A percentile compares a stretch with the other conserved stretches of the same genome.
Conservation (phyloP, 2,888 invertebrate species). For the Drosophila lacicola region DNA sequence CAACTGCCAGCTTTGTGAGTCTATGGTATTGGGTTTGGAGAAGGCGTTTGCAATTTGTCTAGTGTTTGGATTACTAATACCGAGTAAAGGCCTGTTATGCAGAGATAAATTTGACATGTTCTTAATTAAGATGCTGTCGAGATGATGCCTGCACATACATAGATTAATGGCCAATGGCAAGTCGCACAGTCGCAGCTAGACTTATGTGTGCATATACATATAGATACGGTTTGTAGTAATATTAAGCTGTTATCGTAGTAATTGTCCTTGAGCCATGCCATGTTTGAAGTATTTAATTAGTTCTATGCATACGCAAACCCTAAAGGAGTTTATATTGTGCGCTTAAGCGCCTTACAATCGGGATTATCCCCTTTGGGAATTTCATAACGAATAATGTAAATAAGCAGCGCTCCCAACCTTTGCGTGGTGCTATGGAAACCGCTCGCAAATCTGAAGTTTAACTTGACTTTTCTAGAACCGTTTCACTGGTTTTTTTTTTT, state of each 20-base stretch:
- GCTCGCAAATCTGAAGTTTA: constrained; percentile 19
- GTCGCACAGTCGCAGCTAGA: not conserved
- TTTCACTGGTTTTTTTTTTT: not conserved
- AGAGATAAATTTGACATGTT: constrained; percentile 62
- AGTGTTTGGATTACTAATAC: constrained; percentile 33
- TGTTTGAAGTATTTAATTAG: constrained; percentile 14
- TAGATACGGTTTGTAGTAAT: not conserved
- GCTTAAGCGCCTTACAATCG: constrained; percentile 9
- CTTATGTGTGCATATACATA: not conserved
- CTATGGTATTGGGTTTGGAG: not conserved
- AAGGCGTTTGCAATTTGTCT: constrained; percentile 46
- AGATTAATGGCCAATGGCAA: constrained; percentile 41
- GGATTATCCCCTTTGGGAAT: constrained; percentile 7
- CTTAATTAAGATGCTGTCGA: constrained; percentile 76
- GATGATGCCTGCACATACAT: constrained; percentile 28
- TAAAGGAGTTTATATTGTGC: not conserved
- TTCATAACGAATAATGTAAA: constrained; percentile 21
- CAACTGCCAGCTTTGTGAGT: not conserved
- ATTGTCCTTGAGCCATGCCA: constrained; percentile 17
- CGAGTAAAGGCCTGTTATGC: constrained; percentile 55
- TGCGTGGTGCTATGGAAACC: constrained; percentile 6
- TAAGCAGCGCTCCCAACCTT: constrained; percentile 6
- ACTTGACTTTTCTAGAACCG: constrained; percentile 13
- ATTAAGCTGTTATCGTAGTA: constrained; percentile 13
- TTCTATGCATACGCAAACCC: not conserved